Base-by-base conservation (phyloP, 37 sponge, comb jelly and placozoan species). In the Crambe crambe region DNA sequence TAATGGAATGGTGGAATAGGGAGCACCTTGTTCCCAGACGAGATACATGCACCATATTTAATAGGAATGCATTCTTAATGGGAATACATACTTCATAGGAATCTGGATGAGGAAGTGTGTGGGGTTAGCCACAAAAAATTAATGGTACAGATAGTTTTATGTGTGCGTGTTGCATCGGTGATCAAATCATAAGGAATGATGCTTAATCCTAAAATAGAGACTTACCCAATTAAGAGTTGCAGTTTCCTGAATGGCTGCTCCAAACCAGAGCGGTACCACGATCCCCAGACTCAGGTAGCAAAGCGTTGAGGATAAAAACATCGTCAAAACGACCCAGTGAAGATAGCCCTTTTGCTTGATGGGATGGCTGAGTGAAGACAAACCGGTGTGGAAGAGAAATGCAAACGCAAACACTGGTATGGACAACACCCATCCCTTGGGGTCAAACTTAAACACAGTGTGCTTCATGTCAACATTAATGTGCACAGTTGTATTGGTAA, bases 321-420 rank as follows among this genome's bases (percentile, higher is more conserved):
- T 78, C 56, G 79, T 82, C 23, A 42, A 44, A 17, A 96, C 30
- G 42, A 94, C 69, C 35, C 68, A 74, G 10, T 63, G 70, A 10
- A 93, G 85, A 23, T 58, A 76, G 25, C 66, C 79, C 83, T 96
- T 96, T 31, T 83, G 54, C 37, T 29, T 70, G 39, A 93, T 56
- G 25, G 94, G 94, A 44, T 90, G 88, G 6, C 87, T 85, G 22
- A 96, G 85, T 0, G 91, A 58, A 18, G 97, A 82, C 4, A 96
- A 88, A 5, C 86, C 91, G 3, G 81, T 78, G 68, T 96, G 97
- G 0, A 90, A 78, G 61, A 90, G 86, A 27, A 83, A 82, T 32
- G 97, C 91, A 68, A 80, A 96, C 42, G 87, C 79, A 32, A 87
- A 87, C 41, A 96, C 86, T 0, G 97, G 97, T 10, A 96, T 84